These are phyloP conservation scores for Saccopteryx bilineata DNA, from an alignment of 2,113 vertebrate species.

Conservation along the genomic window DNA sequence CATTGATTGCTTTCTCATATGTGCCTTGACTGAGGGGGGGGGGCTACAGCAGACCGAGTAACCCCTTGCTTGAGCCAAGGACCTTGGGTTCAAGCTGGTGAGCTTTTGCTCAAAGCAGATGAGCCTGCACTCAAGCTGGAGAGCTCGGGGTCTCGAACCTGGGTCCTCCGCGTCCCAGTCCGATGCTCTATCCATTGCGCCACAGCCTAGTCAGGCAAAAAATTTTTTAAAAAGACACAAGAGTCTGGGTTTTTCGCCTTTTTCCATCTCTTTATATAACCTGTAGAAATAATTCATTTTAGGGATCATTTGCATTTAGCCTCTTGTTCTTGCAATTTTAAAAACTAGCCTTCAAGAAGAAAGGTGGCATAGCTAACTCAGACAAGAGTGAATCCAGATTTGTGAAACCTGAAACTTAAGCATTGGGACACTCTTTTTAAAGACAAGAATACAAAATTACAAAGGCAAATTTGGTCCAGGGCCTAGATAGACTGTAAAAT, in stretches of 20 bases:
- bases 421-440: neutral
- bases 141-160: no score
- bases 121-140: no score
- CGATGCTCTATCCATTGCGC: no score
- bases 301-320: neutral
- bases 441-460: conserved; percentile 16
- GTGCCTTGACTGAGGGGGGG: no score
- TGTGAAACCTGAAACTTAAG: conserved; percentile 31
- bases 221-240: neutral
- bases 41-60: no score
- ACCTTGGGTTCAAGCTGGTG: no score
- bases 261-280: neutral
- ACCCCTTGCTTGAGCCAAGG: no score
- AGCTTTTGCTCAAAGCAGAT: no score
- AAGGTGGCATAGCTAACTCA: neutral
- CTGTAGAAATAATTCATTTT: conserved; percentile 15
- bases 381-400: neutral
- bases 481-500: neutral
- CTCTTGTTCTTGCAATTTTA: neutral
- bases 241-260: neutral
- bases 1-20: no score
- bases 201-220: no score
- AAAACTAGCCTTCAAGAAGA: neutral
- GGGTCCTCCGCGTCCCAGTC: no score
- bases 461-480: neutral